Base-by-base conservation (phyloP, 2,888 invertebrate species). In the Caradrina clavipalpis region DNA sequence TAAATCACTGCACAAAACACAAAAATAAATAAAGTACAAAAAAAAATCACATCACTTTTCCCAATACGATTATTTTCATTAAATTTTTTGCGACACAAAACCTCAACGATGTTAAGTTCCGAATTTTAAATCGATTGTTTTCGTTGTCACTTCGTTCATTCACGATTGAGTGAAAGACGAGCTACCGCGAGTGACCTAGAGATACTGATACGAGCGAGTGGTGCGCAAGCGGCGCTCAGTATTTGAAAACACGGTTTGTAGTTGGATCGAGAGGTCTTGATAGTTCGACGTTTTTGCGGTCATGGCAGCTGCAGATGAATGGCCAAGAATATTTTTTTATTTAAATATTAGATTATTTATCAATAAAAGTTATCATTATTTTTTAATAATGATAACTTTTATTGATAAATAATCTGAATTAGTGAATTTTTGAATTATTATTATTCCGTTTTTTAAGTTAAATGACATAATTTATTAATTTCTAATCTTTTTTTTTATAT, bases 131-230 rank as follows among this genome's bases (percentile, higher is more conserved):
- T 68, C 65, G 73, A 71, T 65, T 70, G 69, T 80, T 78, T 77
- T 80, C 66, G 71, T 67, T 67, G 53, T 68, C 66, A 70, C 74
- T 69, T 73, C 80, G 42, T 69, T 81, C 69, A 66, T 70, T 77
- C 62, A 66, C 76, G 64, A 68, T 62, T 42, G 58, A 65, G 72
- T 65, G 72, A 74, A 76, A 86, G 82, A 86, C 89, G 88, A 86
- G 89, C 88, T 80, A 78, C 82, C 81, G 81, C 89, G 83, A 83
- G 85, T 92, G 93, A 92, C 93, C 93, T 90, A 91, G 81, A 93
- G 90, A 88, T 90, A 92, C 90, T 91, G 91, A 91, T 91, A 91
- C 86, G 81, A 79, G 68, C 80, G 78, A 78, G 77, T 73, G 90
- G 78, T 76, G 90, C 91, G 90, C 90, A 89, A 88, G 91, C 89